Percentiles rank a stretch among this genome's conserved stretches.
Conservation (phyloP, 2,888 invertebrate species). For the Papilio protenor region DNA sequence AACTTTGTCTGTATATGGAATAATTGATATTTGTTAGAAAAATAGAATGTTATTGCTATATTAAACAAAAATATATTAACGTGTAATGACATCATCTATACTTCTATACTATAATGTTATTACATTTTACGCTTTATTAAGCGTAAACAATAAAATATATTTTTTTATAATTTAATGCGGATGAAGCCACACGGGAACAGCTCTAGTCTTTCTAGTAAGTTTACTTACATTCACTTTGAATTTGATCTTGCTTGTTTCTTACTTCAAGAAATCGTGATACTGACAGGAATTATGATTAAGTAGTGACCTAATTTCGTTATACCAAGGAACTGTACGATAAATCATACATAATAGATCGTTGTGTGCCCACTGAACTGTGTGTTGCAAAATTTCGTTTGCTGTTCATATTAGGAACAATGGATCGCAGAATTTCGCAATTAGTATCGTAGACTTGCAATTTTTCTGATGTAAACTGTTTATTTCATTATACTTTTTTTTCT, state of each 20-base stretch:
- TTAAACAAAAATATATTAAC: too few relatives aligned
- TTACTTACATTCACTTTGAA: background rate
- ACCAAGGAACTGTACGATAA: slow-evolving; percentile 10
- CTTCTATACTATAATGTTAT: too few relatives aligned
- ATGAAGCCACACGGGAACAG: too few relatives aligned
- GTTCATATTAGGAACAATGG: slow-evolving; percentile 32
- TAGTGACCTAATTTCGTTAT: slow-evolving; percentile 3
- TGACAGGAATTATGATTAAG: slow-evolving; percentile 3
- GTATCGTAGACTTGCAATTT: background rate
- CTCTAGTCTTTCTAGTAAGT: background rate
- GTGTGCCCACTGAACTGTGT: background rate
- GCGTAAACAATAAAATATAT: too few relatives aligned
- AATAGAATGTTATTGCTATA: too few relatives aligned
- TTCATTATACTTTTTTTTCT: background rate
- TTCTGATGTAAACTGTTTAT: background rate
- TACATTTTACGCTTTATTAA: too few relatives aligned
- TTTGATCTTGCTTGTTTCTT: background rate
- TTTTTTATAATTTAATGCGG: too few relatives aligned
- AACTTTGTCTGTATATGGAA: too few relatives aligned
- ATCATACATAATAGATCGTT: slow-evolving; percentile 22
- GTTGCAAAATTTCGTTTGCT: slow-evolving; percentile 33
- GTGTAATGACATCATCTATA: too few relatives aligned
- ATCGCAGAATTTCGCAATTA: slow-evolving; percentile 6
- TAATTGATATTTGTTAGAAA: too few relatives aligned
- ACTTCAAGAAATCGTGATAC: slow-evolving; percentile 1